These are phyloP conservation scores for Mastomys coucha DNA, from an alignment of 2,113 vertebrate species.

Conservation along the genomic window DNA sequence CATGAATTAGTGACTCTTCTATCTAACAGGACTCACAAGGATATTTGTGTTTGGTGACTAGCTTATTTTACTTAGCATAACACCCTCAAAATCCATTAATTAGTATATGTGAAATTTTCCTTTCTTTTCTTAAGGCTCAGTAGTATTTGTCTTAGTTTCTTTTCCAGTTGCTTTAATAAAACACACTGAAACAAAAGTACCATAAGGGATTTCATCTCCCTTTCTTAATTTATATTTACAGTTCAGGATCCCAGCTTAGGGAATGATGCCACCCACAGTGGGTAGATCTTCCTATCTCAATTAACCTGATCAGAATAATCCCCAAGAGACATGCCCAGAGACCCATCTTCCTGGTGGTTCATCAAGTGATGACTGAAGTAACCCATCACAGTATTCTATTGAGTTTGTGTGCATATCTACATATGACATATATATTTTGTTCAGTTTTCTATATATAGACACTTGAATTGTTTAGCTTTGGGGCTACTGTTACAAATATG, in stretches of 20 bases:
- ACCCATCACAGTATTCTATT: not conserved
- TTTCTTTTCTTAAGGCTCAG: conserved; percentile 30
- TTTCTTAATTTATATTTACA: not conserved
- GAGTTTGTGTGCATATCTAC: not conserved
- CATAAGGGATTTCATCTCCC: not conserved
- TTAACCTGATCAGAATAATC: not conserved
- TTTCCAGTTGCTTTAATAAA: not conserved
- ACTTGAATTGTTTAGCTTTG: not conserved
- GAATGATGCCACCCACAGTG: not conserved
- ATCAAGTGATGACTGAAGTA: not conserved
- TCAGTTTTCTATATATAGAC: not conserved
- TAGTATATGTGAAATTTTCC: not conserved
- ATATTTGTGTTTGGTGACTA: conserved; percentile 17
- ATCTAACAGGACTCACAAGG: not conserved
- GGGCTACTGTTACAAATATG: not conserved
- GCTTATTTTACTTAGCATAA: conserved; percentile 18
- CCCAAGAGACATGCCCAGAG: too few relatives aligned
- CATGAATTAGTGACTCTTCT: not conserved
- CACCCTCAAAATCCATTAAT: not conserved
- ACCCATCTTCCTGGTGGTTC: not conserved
- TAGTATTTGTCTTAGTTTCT: not conserved
- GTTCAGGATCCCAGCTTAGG: not conserved
- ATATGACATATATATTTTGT: not conserved
- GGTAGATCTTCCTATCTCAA: not conserved
- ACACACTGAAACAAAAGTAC: not conserved